Conservation (phyloP, 2,888 invertebrate species). For the Charanyca ferruginea region DNA sequence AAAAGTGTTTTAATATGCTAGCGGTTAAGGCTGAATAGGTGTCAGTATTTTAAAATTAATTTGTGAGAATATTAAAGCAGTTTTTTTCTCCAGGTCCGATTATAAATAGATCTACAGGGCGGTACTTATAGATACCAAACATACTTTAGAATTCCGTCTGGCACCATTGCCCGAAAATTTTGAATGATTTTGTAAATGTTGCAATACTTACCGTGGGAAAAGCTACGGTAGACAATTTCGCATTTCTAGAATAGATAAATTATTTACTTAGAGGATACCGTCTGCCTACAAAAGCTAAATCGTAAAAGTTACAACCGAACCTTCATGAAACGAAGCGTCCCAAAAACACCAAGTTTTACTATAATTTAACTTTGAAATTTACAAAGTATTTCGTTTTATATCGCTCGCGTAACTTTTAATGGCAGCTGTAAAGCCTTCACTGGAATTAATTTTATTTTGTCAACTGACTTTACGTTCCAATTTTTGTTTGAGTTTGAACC, state of each 20-base stretch:
- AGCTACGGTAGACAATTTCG: not conserved
- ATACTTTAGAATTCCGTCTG: too few relatives aligned
- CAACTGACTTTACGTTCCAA: constrained; percentile 1
- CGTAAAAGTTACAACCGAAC: constrained; percentile 37
- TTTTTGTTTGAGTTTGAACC: constrained; percentile 19
- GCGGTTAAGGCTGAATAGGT: not conserved
- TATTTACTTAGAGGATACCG: constrained; percentile 14
- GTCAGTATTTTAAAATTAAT: not conserved
- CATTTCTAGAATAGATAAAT: not conserved
- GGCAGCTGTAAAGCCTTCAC: constrained; percentile 37
- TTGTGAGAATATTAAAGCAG: not conserved
- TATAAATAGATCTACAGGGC: too few relatives aligned
- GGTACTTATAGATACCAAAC: too few relatives aligned
- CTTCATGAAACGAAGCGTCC: constrained; percentile 29
- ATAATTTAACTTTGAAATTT: constrained; percentile 55
- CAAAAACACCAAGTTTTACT: constrained; percentile 28
- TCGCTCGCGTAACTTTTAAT: constrained; percentile 47
- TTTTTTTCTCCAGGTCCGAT: not conserved
- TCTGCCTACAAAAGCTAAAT: constrained; percentile 21
- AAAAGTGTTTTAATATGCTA: constrained; percentile 20
- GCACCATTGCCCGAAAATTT: not conserved
- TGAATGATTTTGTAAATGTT: not conserved
- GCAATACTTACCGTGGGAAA: not conserved
- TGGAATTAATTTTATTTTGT: constrained; percentile 45
- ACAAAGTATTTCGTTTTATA: constrained; percentile 52